Evolutionary conservation across 2,888 invertebrate species (phyloP), one percentile per base, ranked within the genome.

Genomic region (Macaria liturata): DNA sequence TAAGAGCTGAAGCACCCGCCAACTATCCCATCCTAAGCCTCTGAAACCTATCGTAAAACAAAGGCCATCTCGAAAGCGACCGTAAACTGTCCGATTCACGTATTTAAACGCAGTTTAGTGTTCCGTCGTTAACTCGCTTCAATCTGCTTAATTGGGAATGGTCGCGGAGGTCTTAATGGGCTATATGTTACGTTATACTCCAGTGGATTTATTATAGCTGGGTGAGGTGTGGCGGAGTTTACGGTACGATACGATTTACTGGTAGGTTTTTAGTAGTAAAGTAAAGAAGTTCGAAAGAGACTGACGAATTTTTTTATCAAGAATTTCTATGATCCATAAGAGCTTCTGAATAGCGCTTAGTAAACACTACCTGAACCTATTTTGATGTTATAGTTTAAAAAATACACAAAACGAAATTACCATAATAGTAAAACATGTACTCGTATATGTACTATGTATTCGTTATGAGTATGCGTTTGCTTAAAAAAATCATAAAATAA

Each of bases 81-180:
- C 74, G 77, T 88, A 87, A 88, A 88, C 83, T 84, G 84, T 84
- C 88, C 86, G 81, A 85, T 87, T 83, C 84, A 78, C 83, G 66
- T 84, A 82, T 86, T 87, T 86, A 86, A 86, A 81, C 81, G 78
- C 69, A 80, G 83, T 83, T 86, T 86, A 86, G 85, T 81, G 79
- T 75, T 69, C 68, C 67, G 80, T 80, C 84, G 83, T 82, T 83
- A 85, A 87, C 86, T 83, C 78, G 48, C 78, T 81, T 84, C 88
- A 88, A 88, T 88, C 88, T 87, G 88, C 86, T 88, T 88, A 88
- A 88, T 88, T 88, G 88, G 82, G 84, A 87, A 85, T 80, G 81
- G 86, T 82, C 78, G 76, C 75, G 77, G 77, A 76, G 75, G 78
- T 75, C 77, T 84, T 84, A 83, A 83, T 74, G 72, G 75, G 65